Base-by-base conservation (phyloP, 2,797 vertebrate genomes). In the Cyprinella venusta region DNA sequence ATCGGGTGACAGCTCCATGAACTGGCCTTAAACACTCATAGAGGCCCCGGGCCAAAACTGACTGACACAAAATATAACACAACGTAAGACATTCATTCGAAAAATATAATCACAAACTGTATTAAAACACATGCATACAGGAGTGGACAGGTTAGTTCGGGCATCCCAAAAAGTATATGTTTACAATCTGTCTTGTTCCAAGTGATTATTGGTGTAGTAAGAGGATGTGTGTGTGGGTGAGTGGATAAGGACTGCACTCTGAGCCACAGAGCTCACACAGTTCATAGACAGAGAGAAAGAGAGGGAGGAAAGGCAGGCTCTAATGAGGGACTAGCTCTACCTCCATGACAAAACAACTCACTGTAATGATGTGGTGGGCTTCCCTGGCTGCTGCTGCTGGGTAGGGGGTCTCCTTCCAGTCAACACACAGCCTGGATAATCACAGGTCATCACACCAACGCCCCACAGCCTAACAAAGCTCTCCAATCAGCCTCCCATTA, bases 331-430 rank as follows among this genome's bases (percentile, higher is more conserved):
- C 79, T 88, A 81, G 85, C 86, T 90, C 85, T 88, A 87, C 88
- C 85, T 87, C 82, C 81, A 87, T 90, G 89, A 90, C 90, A 90
- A 90, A 91, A 90, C 89, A 90, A 88, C 86, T 90, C 87, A 88
- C 82, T 84, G 84, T 90, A 91, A 90, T 90, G 89, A 91, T 89
- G 88, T 89, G 85, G 87, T 90, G 88, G 88, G 88, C 88, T 90
- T 91, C 84, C 89, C 89, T 84, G 87, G 85, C 84, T 89, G 85
- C 82, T 76, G 76, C 82, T 71, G 67, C 82, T 69, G 84, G 84
- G 88, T 88, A 84, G 88, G 89, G 88, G 88, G 86, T 87, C 89
- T 88, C 85, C 80, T 84, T 83, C 84, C 83, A 90, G 89, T 90
- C 89, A 88, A 89, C 88, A 91, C 89, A 88, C 77, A 88, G 88